Evolutionary conservation across 2,113 vertebrate genomes (phyloP), one percentile per base, ranked within the genome.

Genomic region (Ailuropoda melanoleuca): DNA sequence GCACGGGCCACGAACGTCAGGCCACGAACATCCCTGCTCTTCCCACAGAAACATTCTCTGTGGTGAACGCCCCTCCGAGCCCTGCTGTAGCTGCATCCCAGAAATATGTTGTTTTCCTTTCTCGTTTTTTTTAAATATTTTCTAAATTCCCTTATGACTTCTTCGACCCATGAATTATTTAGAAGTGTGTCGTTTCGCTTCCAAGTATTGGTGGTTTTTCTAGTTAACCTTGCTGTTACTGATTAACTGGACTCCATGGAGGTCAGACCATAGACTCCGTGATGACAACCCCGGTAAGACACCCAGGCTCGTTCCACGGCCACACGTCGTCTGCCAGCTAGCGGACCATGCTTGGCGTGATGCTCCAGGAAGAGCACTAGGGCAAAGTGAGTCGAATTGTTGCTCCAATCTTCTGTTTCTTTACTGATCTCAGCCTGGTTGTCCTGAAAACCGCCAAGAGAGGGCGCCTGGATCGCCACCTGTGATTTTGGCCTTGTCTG

Each of bases 381-480:
- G 43, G 31, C 24, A 6, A 74, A 24, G 24, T 8, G 21, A 39
- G 8, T 26, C 2, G 4, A 17, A 3, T 6, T n/a, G 1, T 19
- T 48, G 62, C 23, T 62, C 31, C 19, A 2, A 3, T 55, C 48
- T 29, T 70, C 50, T 34, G 1, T 43, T n/a, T 78, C 26, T 75
- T 75, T 37, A 6, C 39, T 66, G 12, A 8, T 2, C 29, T 17
- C 55, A 78, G 15, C 14, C 60, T 39, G 7, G 8, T 58, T 75
- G 14, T 77, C 60, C 53, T 31, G 7, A 12, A 48, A 21, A 12
- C 6, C 53, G 14, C 50, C 68, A 17, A 64, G 37, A 56, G 43
- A 66, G 1, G 29, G 37, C 8, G 31, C 13, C 64, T 46, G 6
- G n/a, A 23, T 29, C 4, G 6, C 9, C 70, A 72, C 0, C 86